Evolutionary conservation across 2,888 invertebrate genomes (phyloP).

Genomic region (Acanthosepion lycidas): DNA sequence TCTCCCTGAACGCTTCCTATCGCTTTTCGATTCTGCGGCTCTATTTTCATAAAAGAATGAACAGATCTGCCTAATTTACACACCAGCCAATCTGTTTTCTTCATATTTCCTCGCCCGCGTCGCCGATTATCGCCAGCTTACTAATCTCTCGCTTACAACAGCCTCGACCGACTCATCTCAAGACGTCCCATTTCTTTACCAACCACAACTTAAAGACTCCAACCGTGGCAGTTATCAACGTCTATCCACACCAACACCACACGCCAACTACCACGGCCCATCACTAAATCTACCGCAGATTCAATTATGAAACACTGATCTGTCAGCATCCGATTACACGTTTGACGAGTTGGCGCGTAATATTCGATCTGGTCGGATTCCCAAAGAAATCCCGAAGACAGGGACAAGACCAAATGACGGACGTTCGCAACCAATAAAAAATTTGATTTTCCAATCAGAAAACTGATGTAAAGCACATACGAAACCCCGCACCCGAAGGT

Average conservation of each 20-base stretch:
- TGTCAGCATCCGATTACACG: conserved; percentile 21
- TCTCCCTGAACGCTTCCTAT: background rate
- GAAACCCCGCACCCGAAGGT: background rate
- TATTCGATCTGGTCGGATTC: conserved; percentile 21
- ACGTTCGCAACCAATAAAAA: background rate
- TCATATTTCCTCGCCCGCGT: background rate
- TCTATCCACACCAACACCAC: background rate
- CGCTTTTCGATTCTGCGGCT: background rate
- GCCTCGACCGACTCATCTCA: no score
- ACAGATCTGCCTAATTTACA: background rate
- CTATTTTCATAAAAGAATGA: background rate
- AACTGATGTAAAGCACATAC: background rate
- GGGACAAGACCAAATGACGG: background rate
- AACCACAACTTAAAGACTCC: background rate
- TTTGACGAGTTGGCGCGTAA: conserved; percentile 33
- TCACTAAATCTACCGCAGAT: conserved; percentile 33
- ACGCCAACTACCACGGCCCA: background rate
- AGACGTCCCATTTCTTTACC: background rate
- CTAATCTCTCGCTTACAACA: background rate
- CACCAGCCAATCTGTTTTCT: background rate
- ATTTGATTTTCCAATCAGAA: conserved; percentile 18
- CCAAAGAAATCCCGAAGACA: conserved; percentile 18
- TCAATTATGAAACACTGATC: conserved; percentile 21
- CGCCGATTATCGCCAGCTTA: background rate
- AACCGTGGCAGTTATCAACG: background rate